Evolutionary conservation across 2,888 invertebrate species (phyloP), one percentile per base, ranked within the genome.

Genomic region (Glaucopsyche alexis): DNA sequence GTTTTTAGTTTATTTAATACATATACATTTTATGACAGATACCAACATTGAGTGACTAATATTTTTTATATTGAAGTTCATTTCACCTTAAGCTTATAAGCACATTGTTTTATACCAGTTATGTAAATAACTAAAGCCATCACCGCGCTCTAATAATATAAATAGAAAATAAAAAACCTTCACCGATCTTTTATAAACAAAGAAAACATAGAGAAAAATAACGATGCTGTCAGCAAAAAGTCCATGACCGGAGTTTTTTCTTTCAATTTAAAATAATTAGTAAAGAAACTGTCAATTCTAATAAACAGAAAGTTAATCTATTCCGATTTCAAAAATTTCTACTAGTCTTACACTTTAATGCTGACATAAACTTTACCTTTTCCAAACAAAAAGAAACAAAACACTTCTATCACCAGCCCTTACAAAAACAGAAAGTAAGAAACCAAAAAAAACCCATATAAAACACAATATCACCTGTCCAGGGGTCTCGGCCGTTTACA

Each of bases 401-500:
- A 74, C 80, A 1, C 29, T 29, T 29, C 29, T 76, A 42, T 71
- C 72, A 60, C 75, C 72, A 47, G 64, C 50, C 55, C n/a, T 45
- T 45, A 86, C 86, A 83, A 87, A 86, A 80, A 84, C 83, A 82
- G 83, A 84, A 87, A 88, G 29, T 2, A 29, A 29, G 29, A 76
- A 81, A 82, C 79, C 77, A 78, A 75, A 81, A 29, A 50, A 42
- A 79, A 79, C 79, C 82, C 82, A 94, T 94, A 94, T 87, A 91
- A 93, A 93, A 88, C 88, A 87, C 81, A 90, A 93, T 60, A 83
- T 93, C 94, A 93, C 93, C 93, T 93, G 88, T 87, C 94, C 95
- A 94, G 75, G 94, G 94, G 84, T 94, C 94, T 84, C 90, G 89
- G 81, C 94, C 92, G 81, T 89, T 88, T 80, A 60, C 29, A 2